Conservation (phyloP, 2,888 invertebrate genomes). For the Acleris holmiana region DNA sequence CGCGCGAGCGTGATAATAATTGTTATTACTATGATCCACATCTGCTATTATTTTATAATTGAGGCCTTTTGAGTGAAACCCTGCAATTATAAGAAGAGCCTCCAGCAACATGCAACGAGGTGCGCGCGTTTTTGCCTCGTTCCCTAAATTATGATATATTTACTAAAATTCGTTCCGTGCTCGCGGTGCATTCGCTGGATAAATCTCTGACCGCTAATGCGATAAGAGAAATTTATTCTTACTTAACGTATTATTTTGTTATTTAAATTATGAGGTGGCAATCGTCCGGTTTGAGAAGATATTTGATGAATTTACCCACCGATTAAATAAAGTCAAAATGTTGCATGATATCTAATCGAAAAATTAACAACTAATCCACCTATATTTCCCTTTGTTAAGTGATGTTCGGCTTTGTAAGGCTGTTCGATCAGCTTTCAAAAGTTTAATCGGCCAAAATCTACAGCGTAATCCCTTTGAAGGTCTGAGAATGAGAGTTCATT, state of each 20-base stretch:
- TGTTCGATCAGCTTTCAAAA: conserved; percentile 57
- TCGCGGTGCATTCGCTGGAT: conserved; percentile 47
- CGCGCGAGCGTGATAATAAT: conserved; percentile 82
- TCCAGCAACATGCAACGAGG: conserved; percentile 78
- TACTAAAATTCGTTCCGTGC: conserved; percentile 56
- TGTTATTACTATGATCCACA: conserved; percentile 84
- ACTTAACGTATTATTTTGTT: conserved; percentile 28
- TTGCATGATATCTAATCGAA: conserved; percentile 5
- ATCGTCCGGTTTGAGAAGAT: conserved; percentile 16
- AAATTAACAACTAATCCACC: neutral
- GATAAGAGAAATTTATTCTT: conserved; percentile 34
- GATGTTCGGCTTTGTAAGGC: conserved; percentile 35
- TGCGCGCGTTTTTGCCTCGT: conserved; percentile 72
- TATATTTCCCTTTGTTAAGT: conserved; percentile 20
- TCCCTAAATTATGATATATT: conserved; percentile 76
- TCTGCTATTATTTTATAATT: conserved; percentile 85
- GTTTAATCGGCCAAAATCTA: conserved; percentile 77
- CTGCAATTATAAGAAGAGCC: conserved; percentile 83
- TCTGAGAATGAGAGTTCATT: conserved; percentile 80
- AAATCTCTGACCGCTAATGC: conserved; percentile 44
- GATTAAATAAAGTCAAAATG: neutral
- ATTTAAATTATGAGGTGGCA: conserved; percentile 36
- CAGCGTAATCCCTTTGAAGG: conserved; percentile 64
- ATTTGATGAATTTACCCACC: conserved; percentile 12
- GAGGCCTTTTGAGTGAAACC: conserved; percentile 83